Evolutionary conservation across 2,797 vertebrate species (phyloP).

Genomic region (Graptemys geographica): DNA sequence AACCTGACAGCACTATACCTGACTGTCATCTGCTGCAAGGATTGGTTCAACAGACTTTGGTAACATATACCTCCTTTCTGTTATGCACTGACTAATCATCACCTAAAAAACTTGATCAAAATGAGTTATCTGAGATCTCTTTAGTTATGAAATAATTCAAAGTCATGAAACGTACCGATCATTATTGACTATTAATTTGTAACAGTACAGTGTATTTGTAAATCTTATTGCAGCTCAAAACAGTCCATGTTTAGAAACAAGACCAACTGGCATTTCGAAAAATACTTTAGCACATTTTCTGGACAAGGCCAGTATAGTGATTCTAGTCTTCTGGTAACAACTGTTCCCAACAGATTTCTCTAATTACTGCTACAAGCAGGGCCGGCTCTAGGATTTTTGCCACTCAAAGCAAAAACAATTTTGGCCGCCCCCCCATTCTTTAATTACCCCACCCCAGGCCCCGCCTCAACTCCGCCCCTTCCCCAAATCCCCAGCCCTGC

Average conservation of each 20-base stretch:
- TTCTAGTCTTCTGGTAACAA: accelerated
- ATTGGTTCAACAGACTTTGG: not conserved
- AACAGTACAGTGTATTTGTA: not conserved
- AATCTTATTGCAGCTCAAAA: not conserved
- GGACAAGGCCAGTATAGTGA: not conserved
- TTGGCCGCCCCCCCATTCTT: no score
- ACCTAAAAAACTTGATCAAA: not conserved
- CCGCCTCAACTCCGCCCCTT: no score
- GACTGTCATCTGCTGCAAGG: not conserved
- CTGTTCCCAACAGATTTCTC: not conserved
- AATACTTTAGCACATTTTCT: not conserved
- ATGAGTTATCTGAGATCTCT: not conserved
- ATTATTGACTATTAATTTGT: not conserved
- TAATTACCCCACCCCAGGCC: no score
- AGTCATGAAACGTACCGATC: not conserved
- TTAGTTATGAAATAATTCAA: not conserved
- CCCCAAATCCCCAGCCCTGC: no score
- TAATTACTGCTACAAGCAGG: not conserved
- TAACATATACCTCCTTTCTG: not conserved
- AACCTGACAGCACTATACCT: not conserved
- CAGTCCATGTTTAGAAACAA: not conserved
- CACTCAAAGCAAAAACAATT: no score
- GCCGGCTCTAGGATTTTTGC: no score
- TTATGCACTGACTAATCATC: not conserved
- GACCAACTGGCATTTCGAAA: not conserved